Evolutionary conservation across 2,113 vertebrate species (phyloP).

Genomic region (Pycnonotus jocosus): DNA sequence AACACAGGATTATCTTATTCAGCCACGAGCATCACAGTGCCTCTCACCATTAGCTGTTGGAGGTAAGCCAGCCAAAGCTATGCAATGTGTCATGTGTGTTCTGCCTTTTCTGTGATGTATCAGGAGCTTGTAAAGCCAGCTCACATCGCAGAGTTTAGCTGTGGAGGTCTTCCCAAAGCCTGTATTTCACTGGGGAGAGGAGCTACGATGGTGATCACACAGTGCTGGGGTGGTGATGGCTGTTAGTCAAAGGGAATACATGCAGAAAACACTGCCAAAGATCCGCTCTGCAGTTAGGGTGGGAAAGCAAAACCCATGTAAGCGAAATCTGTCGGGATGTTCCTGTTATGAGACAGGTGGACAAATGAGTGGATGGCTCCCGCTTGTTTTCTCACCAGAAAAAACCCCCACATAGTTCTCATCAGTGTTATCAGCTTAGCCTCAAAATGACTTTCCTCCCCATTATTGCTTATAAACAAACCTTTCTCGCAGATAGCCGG

Average conservation of each 20-base stretch:
- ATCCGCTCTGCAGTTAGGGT: background rate
- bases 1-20: background rate
- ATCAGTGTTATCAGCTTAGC: conserved; percentile 77
- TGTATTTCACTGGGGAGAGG: background rate
- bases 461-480: conserved; percentile 82
- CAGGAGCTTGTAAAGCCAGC: background rate
- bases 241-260: background rate
- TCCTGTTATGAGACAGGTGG: conserved; percentile 2
- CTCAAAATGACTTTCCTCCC: conserved; percentile 76
- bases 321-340: background rate
- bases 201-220: background rate
- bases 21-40: background rate
- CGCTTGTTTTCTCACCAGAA: conserved; percentile 10
- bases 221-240: background rate
- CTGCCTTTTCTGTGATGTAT: background rate
- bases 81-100: background rate
- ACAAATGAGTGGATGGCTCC: conserved; percentile 35
- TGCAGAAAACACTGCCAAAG: background rate
- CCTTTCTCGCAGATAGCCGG: conserved; percentile 78
- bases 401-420: conserved; percentile 54
- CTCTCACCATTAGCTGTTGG: background rate
- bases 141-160: background rate
- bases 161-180: background rate
- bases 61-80: background rate
- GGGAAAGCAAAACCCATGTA: background rate